These are phyloP conservation scores for Melikaiella ostensackeni DNA, from an alignment of 2,888 invertebrate genomes.

Conservation along the genomic window DNA sequence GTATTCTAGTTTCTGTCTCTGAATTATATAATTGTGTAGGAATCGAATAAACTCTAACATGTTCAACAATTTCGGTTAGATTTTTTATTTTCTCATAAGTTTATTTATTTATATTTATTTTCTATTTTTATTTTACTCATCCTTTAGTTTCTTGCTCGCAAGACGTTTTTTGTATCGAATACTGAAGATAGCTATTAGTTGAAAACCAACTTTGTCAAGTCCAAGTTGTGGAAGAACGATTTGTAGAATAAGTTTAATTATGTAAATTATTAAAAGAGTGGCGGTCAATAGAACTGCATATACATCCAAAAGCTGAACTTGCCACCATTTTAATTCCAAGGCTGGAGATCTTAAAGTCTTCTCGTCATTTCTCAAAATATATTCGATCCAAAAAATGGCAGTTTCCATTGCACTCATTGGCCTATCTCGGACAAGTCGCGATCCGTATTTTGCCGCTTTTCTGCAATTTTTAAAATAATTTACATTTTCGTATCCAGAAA, in stretches of 20 bases:
- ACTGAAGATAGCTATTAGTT: neutral
- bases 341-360: slow-evolving; percentile 56
- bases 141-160: neutral
- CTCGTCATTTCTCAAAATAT: slow-evolving; percentile 56
- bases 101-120: no score
- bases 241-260: neutral
- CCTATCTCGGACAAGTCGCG: slow-evolving; percentile 53
- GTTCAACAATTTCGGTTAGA: neutral
- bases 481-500: neutral
- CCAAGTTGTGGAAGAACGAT: neutral
- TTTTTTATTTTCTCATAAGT: neutral
- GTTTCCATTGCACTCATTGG: slow-evolving; percentile 59
- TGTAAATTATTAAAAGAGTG: neutral
- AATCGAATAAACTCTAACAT: slow-evolving; percentile 26
- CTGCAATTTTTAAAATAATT: slow-evolving; percentile 21
- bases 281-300: slow-evolving; percentile 44
- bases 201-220: neutral
- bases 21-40: slow-evolving; percentile 6
- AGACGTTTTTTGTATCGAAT: neutral
- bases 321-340: slow-evolving; percentile 60
- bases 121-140: neutral
- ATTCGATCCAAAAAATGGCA: slow-evolving; percentile 62
- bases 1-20: slow-evolving; percentile 3
- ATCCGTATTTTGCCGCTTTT: slow-evolving; percentile 39
- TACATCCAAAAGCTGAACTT: slow-evolving; percentile 57